phyloP scores from a whole-genome alignment of 2,113 vertebrate genomes.

The Psittacula cyanocephala region DNA sequence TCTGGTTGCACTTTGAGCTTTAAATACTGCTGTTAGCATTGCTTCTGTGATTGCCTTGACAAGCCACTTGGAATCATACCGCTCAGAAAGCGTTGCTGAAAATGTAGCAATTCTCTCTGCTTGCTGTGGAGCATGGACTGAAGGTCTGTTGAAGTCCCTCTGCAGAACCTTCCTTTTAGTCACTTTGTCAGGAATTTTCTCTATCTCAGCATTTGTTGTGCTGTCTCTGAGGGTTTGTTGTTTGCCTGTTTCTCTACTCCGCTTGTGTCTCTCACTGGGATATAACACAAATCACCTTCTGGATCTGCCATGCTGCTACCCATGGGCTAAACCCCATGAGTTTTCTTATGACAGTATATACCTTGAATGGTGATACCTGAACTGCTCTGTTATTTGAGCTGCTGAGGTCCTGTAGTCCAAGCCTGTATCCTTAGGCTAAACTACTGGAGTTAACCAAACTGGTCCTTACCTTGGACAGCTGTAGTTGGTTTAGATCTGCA shows the following conservation, averaged over 20 bases:
- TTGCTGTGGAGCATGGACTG: not conserved
- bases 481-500: not conserved
- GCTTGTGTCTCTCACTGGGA: not conserved
- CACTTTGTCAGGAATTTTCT: not conserved
- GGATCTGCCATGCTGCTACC: not conserved
- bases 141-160: not conserved
- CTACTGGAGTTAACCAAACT: not conserved
- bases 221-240: not conserved
- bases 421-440: not conserved
- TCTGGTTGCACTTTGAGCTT: not conserved
- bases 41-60: not conserved
- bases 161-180: not conserved
- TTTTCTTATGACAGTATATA: rapidly evolving
- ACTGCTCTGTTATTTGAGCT: not conserved
- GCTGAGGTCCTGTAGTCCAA: not conserved
- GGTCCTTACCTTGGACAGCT: not conserved
- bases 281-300: not conserved
- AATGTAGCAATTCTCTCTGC: not conserved
- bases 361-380: not conserved
- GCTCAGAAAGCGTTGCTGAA: not conserved
- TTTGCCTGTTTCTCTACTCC: not conserved
- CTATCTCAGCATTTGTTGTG: not conserved
- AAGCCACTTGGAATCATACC: not conserved
- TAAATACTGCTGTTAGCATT: not conserved
- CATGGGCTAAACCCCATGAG: not conserved